Percentiles rank a stretch among this genome's conserved stretches.
These are phyloP conservation scores for Mellilla xanthometata DNA, from an alignment of 2,888 invertebrate species.

Conservation along the genomic window DNA sequence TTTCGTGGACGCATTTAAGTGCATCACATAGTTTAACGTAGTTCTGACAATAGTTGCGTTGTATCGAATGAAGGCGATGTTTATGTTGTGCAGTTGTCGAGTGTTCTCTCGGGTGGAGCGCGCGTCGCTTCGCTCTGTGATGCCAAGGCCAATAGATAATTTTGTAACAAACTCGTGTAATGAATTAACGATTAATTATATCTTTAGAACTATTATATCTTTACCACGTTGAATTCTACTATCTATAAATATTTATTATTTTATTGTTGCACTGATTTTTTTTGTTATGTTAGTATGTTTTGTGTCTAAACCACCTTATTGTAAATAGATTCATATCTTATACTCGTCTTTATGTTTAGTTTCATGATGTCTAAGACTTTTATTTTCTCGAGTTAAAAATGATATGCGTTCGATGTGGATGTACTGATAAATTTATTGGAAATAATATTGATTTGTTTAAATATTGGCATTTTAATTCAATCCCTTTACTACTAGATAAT, in stretches of 20 bases:
- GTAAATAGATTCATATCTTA: constrained; percentile 71
- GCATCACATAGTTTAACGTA: constrained; percentile 43
- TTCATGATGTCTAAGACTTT: constrained; percentile 70
- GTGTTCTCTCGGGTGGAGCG: constrained; percentile 21
- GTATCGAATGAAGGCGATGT: constrained; percentile 31
- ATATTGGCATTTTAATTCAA: constrained; percentile 37
- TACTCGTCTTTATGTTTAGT: constrained; percentile 70
- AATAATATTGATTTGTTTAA: constrained; percentile 83
- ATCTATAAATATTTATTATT: constrained; percentile 78
- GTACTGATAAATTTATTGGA: constrained; percentile 81
- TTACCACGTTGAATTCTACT: constrained; percentile 78
- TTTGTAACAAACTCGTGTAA: constrained; percentile 77
- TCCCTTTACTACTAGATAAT: too few relatives aligned
- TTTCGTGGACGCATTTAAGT: constrained; percentile 50
- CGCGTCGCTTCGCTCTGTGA: constrained; percentile 76
- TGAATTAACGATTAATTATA: constrained; percentile 62
- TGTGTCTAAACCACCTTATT: constrained; percentile 75
- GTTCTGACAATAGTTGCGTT: constrained; percentile 32
- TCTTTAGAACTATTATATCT: constrained; percentile 70
- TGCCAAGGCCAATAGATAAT: constrained; percentile 80
- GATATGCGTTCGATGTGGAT: constrained; percentile 77
- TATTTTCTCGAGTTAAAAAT: constrained; percentile 70
- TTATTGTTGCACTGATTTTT: constrained; percentile 80
- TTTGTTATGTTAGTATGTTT: constrained; percentile 79
- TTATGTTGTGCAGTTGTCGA: not conserved